Conservation (phyloP, 2,797 vertebrate genomes). For the Artibeus lituratus region DNA sequence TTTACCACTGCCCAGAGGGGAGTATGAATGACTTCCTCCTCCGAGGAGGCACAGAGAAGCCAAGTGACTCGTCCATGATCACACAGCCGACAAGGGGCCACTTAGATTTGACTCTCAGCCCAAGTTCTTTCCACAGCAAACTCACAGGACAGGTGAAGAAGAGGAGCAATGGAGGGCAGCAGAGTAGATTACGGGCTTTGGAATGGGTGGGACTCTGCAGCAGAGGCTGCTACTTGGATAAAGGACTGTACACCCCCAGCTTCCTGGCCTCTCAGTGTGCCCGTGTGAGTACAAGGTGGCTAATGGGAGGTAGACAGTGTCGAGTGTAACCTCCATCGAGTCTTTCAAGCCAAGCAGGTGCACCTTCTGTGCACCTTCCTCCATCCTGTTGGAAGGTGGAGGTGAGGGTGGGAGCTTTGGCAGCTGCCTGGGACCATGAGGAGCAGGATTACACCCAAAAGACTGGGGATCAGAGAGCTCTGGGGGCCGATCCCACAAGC, state of each 20-base stretch:
- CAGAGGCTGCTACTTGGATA: not conserved
- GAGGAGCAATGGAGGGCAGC: not conserved
- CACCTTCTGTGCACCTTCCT: not conserved
- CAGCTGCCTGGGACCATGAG: not conserved
- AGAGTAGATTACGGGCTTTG: not conserved
- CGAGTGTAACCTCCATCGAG: not conserved
- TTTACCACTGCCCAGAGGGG: not conserved
- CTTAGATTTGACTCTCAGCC: not conserved
- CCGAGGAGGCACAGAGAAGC: not conserved
- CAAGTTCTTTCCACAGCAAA: not conserved
- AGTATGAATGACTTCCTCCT: accelerated
- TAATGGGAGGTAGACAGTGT: not conserved
- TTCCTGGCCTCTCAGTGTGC: not conserved
- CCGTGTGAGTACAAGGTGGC: not conserved
- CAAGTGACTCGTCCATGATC: not conserved
- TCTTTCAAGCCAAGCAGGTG: not conserved
- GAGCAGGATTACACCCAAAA: not conserved
- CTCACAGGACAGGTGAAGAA: not conserved
- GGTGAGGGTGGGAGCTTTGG: not conserved
- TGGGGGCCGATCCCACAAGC: not conserved
- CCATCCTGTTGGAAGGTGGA: not conserved
- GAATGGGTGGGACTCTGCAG: not conserved
- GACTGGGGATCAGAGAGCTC: not conserved
- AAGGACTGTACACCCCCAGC: not conserved
- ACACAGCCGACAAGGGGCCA: not conserved